Conservation (phyloP, 2,797 vertebrate genomes). For the Netta rufina region DNA sequence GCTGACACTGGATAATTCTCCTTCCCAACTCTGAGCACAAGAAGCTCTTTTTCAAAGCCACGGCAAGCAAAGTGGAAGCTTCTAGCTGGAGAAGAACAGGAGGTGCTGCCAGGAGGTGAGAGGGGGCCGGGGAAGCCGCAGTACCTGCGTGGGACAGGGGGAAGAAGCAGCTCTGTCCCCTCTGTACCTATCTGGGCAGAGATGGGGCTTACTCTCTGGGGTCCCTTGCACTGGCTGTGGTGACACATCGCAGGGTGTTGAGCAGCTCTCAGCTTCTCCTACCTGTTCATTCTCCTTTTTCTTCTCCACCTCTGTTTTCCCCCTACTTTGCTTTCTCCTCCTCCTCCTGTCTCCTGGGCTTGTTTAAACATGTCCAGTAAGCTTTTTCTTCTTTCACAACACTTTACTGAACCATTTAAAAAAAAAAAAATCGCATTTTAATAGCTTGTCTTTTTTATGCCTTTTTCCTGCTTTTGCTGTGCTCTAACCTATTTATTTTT, state of each 20-base stretch:
- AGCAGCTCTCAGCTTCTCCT: neutral
- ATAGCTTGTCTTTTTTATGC: neutral
- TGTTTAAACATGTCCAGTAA: neutral
- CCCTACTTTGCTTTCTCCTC: neutral
- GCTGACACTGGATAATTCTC: neutral
- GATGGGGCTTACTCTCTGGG: neutral
- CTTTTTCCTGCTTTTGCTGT: neutral
- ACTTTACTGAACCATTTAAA: neutral
- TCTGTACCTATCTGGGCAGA: accelerated
- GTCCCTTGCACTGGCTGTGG: neutral
- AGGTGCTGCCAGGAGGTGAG: neutral
- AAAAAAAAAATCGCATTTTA: neutral
- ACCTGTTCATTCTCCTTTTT: neutral
- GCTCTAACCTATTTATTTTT: neutral
- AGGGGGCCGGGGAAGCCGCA: neutral
- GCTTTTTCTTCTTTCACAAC: neutral
- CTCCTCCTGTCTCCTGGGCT: neutral
- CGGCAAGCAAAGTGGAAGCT: neutral
- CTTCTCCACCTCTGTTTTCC: neutral
- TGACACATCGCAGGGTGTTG: neutral
- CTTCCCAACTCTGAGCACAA: neutral
- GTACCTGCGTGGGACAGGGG: neutral
- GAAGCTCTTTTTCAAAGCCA: neutral
- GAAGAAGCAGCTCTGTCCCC: neutral
- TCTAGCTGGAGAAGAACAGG: neutral